Percentiles rank a stretch among this genome's conserved stretches.
These are phyloP conservation scores for Agrotis ipsilon DNA, from an alignment of 2,888 invertebrate species.

Conservation along the genomic window DNA sequence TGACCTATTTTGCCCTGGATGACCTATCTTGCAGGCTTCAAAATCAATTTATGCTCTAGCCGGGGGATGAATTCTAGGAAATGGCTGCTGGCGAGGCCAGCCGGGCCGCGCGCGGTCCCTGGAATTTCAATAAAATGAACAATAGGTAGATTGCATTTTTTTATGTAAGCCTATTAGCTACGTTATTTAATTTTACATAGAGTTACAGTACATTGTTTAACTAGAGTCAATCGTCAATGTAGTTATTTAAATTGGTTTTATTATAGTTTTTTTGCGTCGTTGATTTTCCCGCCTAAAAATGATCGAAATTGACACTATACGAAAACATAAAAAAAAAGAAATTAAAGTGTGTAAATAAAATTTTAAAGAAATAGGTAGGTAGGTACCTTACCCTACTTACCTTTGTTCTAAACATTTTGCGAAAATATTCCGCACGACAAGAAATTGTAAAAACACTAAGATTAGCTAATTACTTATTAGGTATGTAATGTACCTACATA, in stretches of 20 bases:
- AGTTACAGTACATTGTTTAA: background rate
- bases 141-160: no score
- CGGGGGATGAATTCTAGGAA: conserved; percentile 25
- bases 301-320: no score
- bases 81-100: background rate
- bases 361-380: no score
- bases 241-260: background rate
- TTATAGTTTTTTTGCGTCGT: background rate
- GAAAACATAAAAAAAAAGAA: no score
- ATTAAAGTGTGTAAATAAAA: no score
- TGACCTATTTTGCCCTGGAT: conserved; percentile 55
- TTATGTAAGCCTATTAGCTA: background rate
- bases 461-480: background rate
- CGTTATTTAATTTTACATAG: background rate
- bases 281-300: background rate
- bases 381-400: no score
- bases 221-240: background rate
- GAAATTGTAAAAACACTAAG: background rate
- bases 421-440: background rate
- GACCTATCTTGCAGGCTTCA: conserved; percentile 36
- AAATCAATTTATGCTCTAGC: conserved; percentile 44
- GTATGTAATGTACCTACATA: no score
- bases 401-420: no score
- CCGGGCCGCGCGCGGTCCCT: background rate
- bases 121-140: conserved; percentile 4